Percentiles rank a stretch among this genome's conserved stretches.
Conservation (phyloP, 2,797 vertebrate genomes). For the Crax fasciolata region DNA sequence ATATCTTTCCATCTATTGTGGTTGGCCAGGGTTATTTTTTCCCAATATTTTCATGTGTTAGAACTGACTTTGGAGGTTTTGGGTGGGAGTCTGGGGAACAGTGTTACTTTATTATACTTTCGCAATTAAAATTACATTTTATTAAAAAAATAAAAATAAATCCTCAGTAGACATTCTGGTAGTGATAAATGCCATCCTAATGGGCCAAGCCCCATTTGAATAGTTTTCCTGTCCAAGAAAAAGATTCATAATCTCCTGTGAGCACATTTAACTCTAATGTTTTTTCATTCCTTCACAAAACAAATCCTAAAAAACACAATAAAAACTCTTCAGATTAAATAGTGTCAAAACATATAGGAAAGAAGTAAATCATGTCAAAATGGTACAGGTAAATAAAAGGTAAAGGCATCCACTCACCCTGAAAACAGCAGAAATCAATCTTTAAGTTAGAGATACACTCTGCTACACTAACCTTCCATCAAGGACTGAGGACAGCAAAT, state of each 20-base stretch:
- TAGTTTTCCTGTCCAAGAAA: conserved; percentile 25
- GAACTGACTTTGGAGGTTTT: background rate
- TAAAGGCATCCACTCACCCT: background rate
- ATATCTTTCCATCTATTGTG: background rate
- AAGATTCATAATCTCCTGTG: conserved; percentile 21
- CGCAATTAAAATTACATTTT: conserved; percentile 69
- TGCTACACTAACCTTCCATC: background rate
- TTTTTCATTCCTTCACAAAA: background rate
- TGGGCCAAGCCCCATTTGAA: background rate
- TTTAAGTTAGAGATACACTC: background rate
- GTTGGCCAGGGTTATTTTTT: background rate
- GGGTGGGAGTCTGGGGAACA: background rate
- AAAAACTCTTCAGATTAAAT: background rate
- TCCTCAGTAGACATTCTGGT: background rate
- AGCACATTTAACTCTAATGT: conserved; percentile 20
- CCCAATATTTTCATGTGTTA: background rate
- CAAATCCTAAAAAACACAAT: background rate
- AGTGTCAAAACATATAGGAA: background rate
- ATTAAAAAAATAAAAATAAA: background rate
- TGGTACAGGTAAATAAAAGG: background rate
- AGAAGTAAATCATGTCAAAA: background rate
- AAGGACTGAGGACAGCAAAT: background rate
- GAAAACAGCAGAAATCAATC: conserved; percentile 7
- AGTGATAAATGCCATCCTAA: conserved; percentile 58
- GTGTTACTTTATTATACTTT: background rate